Evolutionary conservation across 2,797 vertebrate species (phyloP).

Genomic region (Sebastes ruberrimus): DNA sequence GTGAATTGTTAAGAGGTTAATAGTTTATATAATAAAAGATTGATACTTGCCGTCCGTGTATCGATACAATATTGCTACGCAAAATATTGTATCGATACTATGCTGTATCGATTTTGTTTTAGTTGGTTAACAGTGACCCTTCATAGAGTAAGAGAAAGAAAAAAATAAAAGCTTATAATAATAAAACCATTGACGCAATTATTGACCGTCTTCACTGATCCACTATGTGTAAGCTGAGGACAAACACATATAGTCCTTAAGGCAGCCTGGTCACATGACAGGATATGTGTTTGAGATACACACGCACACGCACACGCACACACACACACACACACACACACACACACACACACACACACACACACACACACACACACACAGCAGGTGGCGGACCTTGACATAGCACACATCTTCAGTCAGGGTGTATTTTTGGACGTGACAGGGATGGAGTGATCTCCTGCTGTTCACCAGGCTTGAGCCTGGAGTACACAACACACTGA

Average conservation of each 20-base stretch:
- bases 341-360: slow-evolving; percentile 23
- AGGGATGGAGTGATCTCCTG: slow-evolving; percentile 51
- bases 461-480: slow-evolving; percentile 38
- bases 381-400: slow-evolving; percentile 71
- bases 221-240: not conserved
- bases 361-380: slow-evolving; percentile 34
- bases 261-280: not conserved
- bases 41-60: too few relatives aligned
- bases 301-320: not conserved
- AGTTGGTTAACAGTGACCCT: not conserved
- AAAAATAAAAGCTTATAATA: not conserved
- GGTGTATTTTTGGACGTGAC: slow-evolving; percentile 79
- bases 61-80: too few relatives aligned
- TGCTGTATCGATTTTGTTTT: not conserved
- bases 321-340: slow-evolving; percentile 26
- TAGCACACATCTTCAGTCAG: slow-evolving; percentile 69
- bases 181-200: not conserved
- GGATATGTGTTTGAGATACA: not conserved
- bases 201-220: not conserved
- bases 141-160: not conserved
- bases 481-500: slow-evolving; percentile 25
- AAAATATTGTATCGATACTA: too few relatives aligned
- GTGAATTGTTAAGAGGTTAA: too few relatives aligned
- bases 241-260: not conserved
- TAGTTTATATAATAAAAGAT: too few relatives aligned